Base-by-base conservation (phyloP, 2,888 invertebrate genomes). In the Meteorus cinctellus region DNA sequence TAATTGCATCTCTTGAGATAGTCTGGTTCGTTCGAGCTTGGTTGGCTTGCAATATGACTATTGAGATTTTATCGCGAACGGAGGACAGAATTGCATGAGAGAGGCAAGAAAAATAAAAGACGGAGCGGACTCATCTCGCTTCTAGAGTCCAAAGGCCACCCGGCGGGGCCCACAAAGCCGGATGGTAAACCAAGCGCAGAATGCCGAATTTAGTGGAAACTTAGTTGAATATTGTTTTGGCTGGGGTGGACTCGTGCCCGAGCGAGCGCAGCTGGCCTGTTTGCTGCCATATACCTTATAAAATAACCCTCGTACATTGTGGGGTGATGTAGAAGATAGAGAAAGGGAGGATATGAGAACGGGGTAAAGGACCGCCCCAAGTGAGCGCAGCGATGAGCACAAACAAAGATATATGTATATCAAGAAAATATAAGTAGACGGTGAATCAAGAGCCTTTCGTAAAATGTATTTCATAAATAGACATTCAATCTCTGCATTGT, bases 151-250 rank as follows among this genome's bases (percentile, higher is more conserved):
- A 31, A 41, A 60, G 71, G 77, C 70, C 65, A 74, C 12, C 66
- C 66, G 19, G 60, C 67, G 34, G 55, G 68, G 67, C 75, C 66
- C 55, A 71, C 72, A 75, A 72, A 68, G 73, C 72, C 55, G 70
- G 62, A 74, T 70, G 71, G 73, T 78, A 78, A 76, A 80, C 74
- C 78, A 77, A 79, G 77, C 65, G 76, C 75, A 75, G 79, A 82
- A 83, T 80, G 81, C 82, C 85, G 84, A 87, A 87, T 87, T 86
- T 86, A 82, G 83, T 78, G 83, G 83, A 84, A 88, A 87, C 85
- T 87, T 85, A 83, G 85, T 86, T 83, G 86, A 84, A 86, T 86
- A 87, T 87, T 85, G 87, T 87, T 87, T 55, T 86, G 81, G 83
- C 79, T 80, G 82, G 81, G 74, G 75, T 45, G 82, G 81, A 84